Base-by-base conservation (phyloP, 2,113 vertebrate genomes). In the Phyllostomus hastatus region DNA sequence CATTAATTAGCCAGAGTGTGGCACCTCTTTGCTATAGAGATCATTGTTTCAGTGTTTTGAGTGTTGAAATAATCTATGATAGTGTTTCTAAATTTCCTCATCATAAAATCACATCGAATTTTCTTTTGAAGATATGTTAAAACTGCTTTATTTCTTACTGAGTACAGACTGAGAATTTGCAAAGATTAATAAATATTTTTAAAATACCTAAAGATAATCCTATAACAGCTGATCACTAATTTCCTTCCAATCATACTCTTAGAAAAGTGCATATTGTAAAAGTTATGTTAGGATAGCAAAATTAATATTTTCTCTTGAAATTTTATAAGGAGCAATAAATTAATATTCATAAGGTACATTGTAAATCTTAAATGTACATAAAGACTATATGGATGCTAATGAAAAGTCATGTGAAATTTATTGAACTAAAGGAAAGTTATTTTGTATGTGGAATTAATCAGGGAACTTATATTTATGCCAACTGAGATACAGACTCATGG, bases 361-460 rank as follows among this genome's bases (percentile, higher is more conserved):
- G 3, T 41, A 85, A 79, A 90, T 95, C 31, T 10, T 89, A 89
- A 94, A 93, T 4, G 17, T 72, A 31, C 66, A 92, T 85, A 86
- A 89, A 85, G 19, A 92, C 66, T 76, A 73, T 67, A 59, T 84
- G 31, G 35, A 81, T 78, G 72, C n/a, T 82, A 95, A 95, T 95
- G 66, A 95, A 93, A 96, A 52, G 41, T 90, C 94, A 92, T 81
- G 26, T 94, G 17, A 93, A 92, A 64, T 81, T 83, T 92, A 85
- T 57, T 85, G 14, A 93, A 66, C 38, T 76, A n/a, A 95, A 85
- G 94, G 24, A 38, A 80, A 90, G 35, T 46, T 92, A 1, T 54
- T 76, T 35, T 92, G 95, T 54, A 54, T 88, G 26, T 88, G 46
- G 72, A 81, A 75, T 88, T 95, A 90, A 93, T 90, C 43, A 81